Evolutionary conservation across 2,797 vertebrate genomes (phyloP).

Genomic region (Babyrousa celebensis): DNA sequence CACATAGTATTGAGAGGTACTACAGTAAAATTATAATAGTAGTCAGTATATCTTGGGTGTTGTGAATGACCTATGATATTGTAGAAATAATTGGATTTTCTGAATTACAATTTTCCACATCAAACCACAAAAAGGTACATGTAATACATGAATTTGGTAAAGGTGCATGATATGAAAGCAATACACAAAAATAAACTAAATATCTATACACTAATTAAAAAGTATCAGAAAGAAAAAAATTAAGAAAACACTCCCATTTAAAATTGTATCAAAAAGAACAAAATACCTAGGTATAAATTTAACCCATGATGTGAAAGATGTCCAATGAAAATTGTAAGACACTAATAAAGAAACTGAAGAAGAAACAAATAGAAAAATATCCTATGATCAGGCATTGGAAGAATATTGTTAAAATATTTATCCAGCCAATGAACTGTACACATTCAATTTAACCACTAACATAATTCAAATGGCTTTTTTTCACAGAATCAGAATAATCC

Average conservation of each 20-base stretch:
- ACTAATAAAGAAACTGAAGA: neutral
- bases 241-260: neutral
- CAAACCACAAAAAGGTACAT: neutral
- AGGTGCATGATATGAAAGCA: neutral
- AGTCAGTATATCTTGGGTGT: neutral
- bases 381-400: neutral
- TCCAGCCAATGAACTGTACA: neutral
- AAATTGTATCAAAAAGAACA: neutral
- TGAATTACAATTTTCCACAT: neutral
- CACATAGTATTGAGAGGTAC: neutral
- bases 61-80: neutral
- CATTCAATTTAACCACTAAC: neutral
- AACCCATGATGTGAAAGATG: neutral
- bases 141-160: neutral
- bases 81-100: neutral
- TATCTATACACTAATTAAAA: neutral
- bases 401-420: neutral
- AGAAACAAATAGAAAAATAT: neutral
- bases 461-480: neutral
- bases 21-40: neutral
- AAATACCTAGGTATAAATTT: neutral
- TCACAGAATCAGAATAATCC: neutral
- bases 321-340: neutral
- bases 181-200: neutral
- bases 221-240: neutral